These are phyloP conservation scores for Lutjanus campechanus DNA, from an alignment of 2,797 vertebrate genomes.

Conservation along the genomic window DNA sequence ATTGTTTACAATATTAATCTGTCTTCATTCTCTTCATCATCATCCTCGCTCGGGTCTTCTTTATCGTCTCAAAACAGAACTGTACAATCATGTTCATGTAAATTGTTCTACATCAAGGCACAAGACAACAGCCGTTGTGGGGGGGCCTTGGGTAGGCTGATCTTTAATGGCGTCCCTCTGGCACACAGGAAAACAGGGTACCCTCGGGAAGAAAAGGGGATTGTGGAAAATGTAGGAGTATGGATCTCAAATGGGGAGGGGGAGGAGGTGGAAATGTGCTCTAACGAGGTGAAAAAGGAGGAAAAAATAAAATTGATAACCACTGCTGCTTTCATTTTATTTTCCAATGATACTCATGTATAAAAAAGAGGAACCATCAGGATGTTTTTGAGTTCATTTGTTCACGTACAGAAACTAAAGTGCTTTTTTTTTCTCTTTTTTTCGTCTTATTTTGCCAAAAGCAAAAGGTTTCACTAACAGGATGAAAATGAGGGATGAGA, in stretches of 20 bases:
- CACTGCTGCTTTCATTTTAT: constrained; percentile 86
- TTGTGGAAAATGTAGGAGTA: constrained; percentile 44
- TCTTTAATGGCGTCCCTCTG: constrained; percentile 85
- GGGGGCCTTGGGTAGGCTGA: constrained; percentile 85
- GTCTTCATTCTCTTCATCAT: constrained; percentile 70
- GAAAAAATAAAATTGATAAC: constrained; percentile 64
- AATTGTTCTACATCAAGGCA: constrained; percentile 91
- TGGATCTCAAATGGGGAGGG: constrained; percentile 57
- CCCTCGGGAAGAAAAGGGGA: constrained; percentile 27
- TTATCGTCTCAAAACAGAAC: constrained; percentile 83
- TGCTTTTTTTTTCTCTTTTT: constrained; percentile 71
- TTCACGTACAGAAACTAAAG: constrained; percentile 87
- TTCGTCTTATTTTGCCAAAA: constrained; percentile 77
- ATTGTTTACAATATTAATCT: constrained; percentile 83
- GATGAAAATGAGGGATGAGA: constrained; percentile 80
- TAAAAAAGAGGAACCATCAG: constrained; percentile 81
- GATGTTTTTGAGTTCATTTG: constrained; percentile 65
- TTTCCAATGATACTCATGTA: constrained; percentile 88
- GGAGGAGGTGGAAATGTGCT: constrained; percentile 77
- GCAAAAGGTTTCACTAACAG: constrained; percentile 79
- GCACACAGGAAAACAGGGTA: constrained; percentile 71
- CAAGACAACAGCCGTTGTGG: constrained; percentile 87
- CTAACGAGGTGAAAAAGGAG: constrained; percentile 70
- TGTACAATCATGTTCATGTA: constrained; percentile 91
- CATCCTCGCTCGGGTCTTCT: constrained; percentile 65